Conservation (phyloP, 2,888 invertebrate species). For the Sarcophaga subvicina region DNA sequence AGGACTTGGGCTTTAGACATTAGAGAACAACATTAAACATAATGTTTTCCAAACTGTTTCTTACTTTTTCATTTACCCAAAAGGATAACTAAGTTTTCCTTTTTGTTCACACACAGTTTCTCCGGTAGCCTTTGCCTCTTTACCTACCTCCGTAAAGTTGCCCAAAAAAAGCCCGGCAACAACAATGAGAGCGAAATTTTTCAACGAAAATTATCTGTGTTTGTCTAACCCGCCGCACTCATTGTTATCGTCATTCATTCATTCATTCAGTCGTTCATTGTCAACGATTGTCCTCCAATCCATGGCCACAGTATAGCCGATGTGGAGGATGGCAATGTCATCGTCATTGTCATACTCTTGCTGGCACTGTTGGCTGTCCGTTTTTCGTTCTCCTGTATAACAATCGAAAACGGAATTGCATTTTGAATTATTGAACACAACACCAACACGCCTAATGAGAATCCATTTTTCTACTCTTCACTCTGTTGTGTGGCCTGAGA, state of each 20-base stretch:
- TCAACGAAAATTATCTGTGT: background rate
- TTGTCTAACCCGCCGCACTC: background rate
- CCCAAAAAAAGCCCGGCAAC: background rate
- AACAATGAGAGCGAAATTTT: too few relatives aligned
- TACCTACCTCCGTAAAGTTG: conserved; percentile 13
- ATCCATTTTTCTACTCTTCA: conserved; percentile 8
- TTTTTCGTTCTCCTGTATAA: too few relatives aligned
- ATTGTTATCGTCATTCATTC: conserved; percentile 4
- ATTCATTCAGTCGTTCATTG: background rate
- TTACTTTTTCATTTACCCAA: too few relatives aligned
- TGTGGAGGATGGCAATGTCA: background rate
- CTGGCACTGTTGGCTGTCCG: background rate
- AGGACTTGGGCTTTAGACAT: background rate
- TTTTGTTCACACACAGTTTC: too few relatives aligned
- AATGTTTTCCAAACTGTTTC: too few relatives aligned
- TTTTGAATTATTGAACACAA: conserved; percentile 64
- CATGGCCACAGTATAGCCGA: conserved; percentile 6
- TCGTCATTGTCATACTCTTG: background rate
- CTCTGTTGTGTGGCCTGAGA: conserved; percentile 20
- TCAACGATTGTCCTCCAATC: conserved; percentile 15
- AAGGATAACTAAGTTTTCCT: too few relatives aligned
- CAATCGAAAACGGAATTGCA: conserved; percentile 48
- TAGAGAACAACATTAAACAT: conserved; percentile 19
- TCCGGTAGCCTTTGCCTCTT: conserved; percentile 14
- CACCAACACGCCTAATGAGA: conserved; percentile 56